Base-by-base conservation (phyloP, 2,888 invertebrate genomes). In the Xylocampa areola region DNA sequence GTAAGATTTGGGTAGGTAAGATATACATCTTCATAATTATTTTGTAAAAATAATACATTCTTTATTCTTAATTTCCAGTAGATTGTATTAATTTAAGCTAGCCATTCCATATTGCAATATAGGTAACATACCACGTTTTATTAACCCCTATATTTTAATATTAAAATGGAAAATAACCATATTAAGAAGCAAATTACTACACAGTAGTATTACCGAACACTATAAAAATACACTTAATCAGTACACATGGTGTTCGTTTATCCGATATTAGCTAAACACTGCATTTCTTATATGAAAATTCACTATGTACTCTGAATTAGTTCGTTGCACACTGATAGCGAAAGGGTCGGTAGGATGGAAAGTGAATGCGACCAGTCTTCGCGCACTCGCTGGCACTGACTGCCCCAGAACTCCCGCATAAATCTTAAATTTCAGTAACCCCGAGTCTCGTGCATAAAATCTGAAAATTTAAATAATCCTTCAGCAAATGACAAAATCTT, bases 321-420 rank as follows among this genome's bases (percentile, higher is more conserved):
- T 97, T 75, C 98, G 95, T 86, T 99, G 99, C 6, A 99, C 98
- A 80, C 98, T 98, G 68, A 99, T 98, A 6, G 98, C 97, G 89
- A 99, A 98, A 0, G 99, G 99, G 90, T 99, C 98, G 10, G 96
- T 97, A 0, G 99, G 99, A 91, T 99, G 99, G 89, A 98, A 99
- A 7, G 98, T 98, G 85, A 98, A 99, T 13, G 99, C 98, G 4
- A 98, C 98, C 10, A 99, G 95, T 70, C 98, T 94, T 69, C 98
- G 93, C 8, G 97, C 94, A 73, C 96, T 94, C 5, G 96, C 96
- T 7, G 96, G 95, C 19, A 95, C 94, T 7, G 95, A 95, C 84
- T 96, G 95, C 0, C 96, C 97, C 95, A 74, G 96, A 95, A 94
- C 97, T 23, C 98, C 95, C 0, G 97, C 97, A 89, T 97, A 98